phyloP scores from a whole-genome alignment of 2,888 invertebrate species.

The Microctonus brassicae region DNA sequence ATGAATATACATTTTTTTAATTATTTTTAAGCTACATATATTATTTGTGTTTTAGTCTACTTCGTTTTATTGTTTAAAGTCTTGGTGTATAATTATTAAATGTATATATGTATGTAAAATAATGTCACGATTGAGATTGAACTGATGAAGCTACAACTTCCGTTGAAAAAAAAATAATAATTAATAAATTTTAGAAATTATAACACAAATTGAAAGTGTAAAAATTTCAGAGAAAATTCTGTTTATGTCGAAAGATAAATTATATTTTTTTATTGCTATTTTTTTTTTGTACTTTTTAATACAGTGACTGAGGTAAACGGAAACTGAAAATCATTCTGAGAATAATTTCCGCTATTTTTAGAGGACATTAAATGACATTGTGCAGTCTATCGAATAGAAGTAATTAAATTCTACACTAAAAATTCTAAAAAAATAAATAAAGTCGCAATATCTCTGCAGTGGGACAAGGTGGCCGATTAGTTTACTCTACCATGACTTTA shows the following conservation, averaged over 20 bases:
- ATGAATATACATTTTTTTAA: not conserved
- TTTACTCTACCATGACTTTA: not conserved
- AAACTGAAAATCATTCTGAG: constrained; percentile 13
- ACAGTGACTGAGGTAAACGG: constrained; percentile 12
- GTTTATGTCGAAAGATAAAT: no score
- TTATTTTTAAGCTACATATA: no score
- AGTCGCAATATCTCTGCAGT: not conserved
- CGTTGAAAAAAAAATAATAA: no score
- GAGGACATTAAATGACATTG: not conserved
- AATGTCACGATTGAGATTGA: no score
- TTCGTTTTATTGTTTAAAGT: no score
- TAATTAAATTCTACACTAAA: not conserved
- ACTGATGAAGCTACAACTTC: no score
- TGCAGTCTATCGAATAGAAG: not conserved
- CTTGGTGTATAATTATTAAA: no score
- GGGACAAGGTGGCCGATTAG: not conserved
- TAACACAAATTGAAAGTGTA: no score
- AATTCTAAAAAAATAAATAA: not conserved
- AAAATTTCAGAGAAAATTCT: no score
- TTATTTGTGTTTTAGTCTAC: no score
- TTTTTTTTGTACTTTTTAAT: not conserved
- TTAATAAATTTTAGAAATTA: no score
- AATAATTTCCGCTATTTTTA: constrained; percentile 8
- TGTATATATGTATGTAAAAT: no score
- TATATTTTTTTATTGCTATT: not conserved